A percentile compares a stretch with the other conserved stretches of the same genome.
Evolutionary conservation across 2,888 invertebrate species (phyloP).

Genomic region (Rhamphomyia laevipes): DNA sequence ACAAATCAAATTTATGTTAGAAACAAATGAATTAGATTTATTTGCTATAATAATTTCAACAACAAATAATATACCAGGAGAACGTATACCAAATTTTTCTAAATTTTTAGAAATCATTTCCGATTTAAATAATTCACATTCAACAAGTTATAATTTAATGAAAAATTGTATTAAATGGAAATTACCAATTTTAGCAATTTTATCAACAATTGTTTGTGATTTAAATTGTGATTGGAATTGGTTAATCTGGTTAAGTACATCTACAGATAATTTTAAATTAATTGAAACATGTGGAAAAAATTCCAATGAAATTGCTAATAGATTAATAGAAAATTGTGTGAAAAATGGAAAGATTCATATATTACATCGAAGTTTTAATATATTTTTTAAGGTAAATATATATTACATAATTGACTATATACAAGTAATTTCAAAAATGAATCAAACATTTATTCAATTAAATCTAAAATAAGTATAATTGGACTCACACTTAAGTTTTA

Average conservation of each 20-base stretch:
- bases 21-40: constrained; percentile 23
- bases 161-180: constrained; percentile 23
- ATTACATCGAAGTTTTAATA: constrained; percentile 50
- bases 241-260: constrained; percentile 31
- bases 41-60: constrained; percentile 33
- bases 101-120: constrained; percentile 26
- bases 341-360: constrained; percentile 46
- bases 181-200: constrained; percentile 29
- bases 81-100: constrained; percentile 15
- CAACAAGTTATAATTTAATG: constrained; percentile 26
- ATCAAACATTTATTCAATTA: no score
- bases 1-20: constrained; percentile 20
- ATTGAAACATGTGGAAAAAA: constrained; percentile 18
- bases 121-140: constrained; percentile 18
- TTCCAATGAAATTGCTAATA: constrained; percentile 22
- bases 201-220: constrained; percentile 26
- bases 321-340: constrained; percentile 32
- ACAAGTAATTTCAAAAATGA: no score
- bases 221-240: constrained; percentile 31
- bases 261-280: constrained; percentile 20
- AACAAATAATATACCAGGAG: constrained; percentile 21
- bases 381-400: constrained; percentile 57
- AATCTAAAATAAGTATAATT: no score
- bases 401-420: constrained; percentile 18
- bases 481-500: no score